phyloP scores from a whole-genome alignment of 1,140 invertebrate genomes.

The Gyrodactylus bullatarudis region DNA sequence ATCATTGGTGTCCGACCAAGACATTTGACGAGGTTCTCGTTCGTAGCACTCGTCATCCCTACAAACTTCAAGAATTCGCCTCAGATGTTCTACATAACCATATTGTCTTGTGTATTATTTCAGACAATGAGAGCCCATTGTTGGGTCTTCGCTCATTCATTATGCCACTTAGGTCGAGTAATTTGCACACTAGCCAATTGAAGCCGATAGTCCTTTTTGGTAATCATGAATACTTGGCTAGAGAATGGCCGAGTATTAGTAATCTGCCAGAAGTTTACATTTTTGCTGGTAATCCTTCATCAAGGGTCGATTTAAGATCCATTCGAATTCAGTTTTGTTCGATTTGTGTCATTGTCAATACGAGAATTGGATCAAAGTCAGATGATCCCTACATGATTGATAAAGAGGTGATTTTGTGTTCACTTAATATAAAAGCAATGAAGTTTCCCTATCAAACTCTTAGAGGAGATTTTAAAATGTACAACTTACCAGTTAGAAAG shows the following conservation, averaged over 20 bases:
- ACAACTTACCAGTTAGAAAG: background rate
- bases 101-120: constrained; percentile 78
- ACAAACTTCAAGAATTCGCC: background rate
- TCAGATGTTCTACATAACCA: constrained; percentile 28
- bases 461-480: background rate
- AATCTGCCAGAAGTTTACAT: constrained; percentile 92
- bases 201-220: constrained; percentile 93
- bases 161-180: constrained; percentile 33
- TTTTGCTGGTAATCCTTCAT: constrained; percentile 55
- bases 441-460: constrained; percentile 30
- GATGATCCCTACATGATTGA: constrained; percentile 34
- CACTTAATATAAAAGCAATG: constrained; percentile 93
- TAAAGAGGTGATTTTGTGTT: constrained; percentile 88
- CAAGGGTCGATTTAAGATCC: constrained; percentile 67
- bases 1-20: constrained; percentile 88
- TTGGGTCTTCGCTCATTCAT: constrained; percentile 28
- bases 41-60: background rate
- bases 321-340: constrained; percentile 92
- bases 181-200: constrained; percentile 89
- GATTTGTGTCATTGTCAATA: constrained; percentile 76
- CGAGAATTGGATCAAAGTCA: constrained; percentile 37
- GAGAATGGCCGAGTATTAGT: constrained; percentile 87
- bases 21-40: constrained; percentile 41
- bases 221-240: constrained; percentile 67
- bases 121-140: constrained; percentile 77